Base-by-base conservation (phyloP, 2,888 invertebrate species). In the Clostera curtula region DNA sequence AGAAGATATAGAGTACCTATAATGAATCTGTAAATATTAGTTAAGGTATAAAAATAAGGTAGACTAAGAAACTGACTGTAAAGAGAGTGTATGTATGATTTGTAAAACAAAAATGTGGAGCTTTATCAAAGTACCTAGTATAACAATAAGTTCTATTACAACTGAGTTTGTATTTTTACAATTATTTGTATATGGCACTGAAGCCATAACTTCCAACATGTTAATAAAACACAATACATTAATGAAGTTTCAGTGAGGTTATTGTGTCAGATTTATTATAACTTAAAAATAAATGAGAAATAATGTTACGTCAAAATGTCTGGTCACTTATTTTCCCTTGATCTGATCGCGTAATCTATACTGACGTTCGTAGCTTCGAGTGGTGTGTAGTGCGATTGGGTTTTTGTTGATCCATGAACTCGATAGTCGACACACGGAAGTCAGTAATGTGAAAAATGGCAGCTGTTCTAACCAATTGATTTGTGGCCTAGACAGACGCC, bases 91-190 rank as follows among this genome's bases (percentile, higher is more conserved):
- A 75, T 75, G 76, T 76, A 82, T 73, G 77, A 77, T 74, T 77
- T 80, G 79, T 83, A 75, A 80, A 83, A 83, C 80, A 83, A 83
- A 76, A 76, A 67, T n/a, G 68, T 75, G 74, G 74, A 83, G 83
- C 83, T 83, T 83, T 83, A 83, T 83, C 56, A 74, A 75, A 77
- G 79, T 82, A 83, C 79, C 80, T 82, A 82, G 80, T 70, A 61
- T 77, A 73, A 60, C 61, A 58, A 61, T 76, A 77, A 67, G 70
- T 73, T 66, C 58, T 63, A 68, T 69, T 63, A 67, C 67, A 71
- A 71, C 61, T 61, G 69, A 70, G 73, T 83, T 83, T 82, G 79
- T 83, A 83, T 79, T 83, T 83, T 83, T 82, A 76, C 80, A 80
- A 68, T 71, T 66, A 75, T 73, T 74, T 74, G 62, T 76, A 76